Base-by-base conservation (phyloP, 2,113 vertebrate species). In the Pavo muticus region DNA sequence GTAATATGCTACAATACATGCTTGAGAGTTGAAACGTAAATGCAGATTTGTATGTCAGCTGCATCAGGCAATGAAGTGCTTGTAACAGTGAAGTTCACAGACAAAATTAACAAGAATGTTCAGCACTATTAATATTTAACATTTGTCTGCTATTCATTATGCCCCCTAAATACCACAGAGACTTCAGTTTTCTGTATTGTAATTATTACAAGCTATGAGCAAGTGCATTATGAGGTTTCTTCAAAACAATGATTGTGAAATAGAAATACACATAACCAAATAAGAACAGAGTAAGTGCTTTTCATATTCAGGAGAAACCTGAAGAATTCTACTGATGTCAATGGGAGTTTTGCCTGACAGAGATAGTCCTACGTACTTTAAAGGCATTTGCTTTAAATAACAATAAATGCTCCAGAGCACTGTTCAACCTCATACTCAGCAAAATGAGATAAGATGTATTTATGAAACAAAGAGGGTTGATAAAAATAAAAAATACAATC, bases 61-160 rank as follows among this genome's bases (percentile, higher is more conserved):
- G n/a, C 21, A 70, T 45, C 35, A 37, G 18, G 29, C 47, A 60
- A 80, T 17, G 5, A 92, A 83, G 20, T 50, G 71, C 27, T 86
- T 1, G 0, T 40, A 76, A 71, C 23, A 83, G 14, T 60, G 39
- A 73, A 64, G 21, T 52, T 88, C 42, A 32, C 35, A 64, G 71
- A 25, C 39, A 83, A 74, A 94, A 74, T 48, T 75, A 90, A 71
- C 69, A 57, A 69, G 48, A 90, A 68, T 37, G 52, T 47, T 80
- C 9, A 6, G 90, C 29, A 73, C 27, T 68, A 90, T 90, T 77
- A 91, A 75, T 94, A 95, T 91, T 93, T 84, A 88, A 75, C 39
- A 72, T 93, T 90, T 80, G 13, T 68, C 71, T 91, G 50, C 68
- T 90, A 54, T 74, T 91, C n/a, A 75, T 88, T 81, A 65, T 78